Base-by-base conservation (phyloP, 2,113 vertebrate genomes). In the Ginglymostoma cirratum region DNA sequence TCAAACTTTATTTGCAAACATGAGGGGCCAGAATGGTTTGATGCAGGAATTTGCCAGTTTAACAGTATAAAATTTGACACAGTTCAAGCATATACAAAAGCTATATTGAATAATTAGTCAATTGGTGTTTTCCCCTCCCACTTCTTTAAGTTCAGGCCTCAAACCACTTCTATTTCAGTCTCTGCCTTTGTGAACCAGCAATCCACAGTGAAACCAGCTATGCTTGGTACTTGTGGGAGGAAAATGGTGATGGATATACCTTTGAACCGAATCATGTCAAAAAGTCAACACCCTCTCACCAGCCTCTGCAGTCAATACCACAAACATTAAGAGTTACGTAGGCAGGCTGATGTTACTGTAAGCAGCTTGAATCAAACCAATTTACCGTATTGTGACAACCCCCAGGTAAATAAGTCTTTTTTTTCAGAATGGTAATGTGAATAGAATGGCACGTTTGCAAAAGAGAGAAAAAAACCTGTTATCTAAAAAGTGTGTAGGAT, bases 131-230 rank as follows among this genome's bases (percentile, higher is more conserved):
- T 76, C 93, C 66, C 38, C 66, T 70, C 66, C 34, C 67, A 17
- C 45, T 52, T 72, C 66, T 72, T 72, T 72, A 95, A 95, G 69
- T 95, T 93, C 48, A 72, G 38, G 94, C 69, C 67, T 95, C 67
- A 95, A 76, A 95, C 94, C 69, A 95, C 69, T 70, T 95, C 94
- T 95, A 72, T 95, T 95, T 72, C 27, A 5, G 69, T 48, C 23
- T 67, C 42, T 76, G 27, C 69, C 66, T 67, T 48, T 70, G 93
- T 45, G 24, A 94, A 94, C 93, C 66, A 70, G 21, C 42, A 72
- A 95, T 95, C 94, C 61, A 66, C 89, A 93, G 89, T 67, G 89
- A 66, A 67, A 38, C 61, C 94, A 72, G 69, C 69, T 45, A 72
- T 19, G 23, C 45, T 52, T 45, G 14, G 94, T 95, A 30, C 42